Evolutionary conservation across 2,797 vertebrate species (phyloP).

Genomic region (Toxotes lorentzi): DNA sequence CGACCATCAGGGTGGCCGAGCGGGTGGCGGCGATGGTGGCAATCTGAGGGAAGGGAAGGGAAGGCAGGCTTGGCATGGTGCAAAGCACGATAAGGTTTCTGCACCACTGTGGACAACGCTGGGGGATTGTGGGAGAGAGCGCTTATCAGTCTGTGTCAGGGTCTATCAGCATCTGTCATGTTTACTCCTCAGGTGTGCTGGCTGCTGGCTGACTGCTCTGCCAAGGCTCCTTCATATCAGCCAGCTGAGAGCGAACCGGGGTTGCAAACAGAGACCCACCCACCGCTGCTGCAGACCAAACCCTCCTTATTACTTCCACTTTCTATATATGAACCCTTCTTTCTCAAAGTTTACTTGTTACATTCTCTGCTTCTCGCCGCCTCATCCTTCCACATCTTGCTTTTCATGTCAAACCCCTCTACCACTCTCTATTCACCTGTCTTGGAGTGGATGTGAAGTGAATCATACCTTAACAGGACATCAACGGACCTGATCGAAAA

Average conservation of each 20-base stretch:
- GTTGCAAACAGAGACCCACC: slow-evolving; percentile 65
- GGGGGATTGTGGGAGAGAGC: slow-evolving; percentile 58
- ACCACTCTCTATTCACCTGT: slow-evolving; percentile 37
- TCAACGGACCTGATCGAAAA: slow-evolving; percentile 33
- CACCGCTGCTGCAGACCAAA: slow-evolving; percentile 29
- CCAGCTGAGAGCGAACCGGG: slow-evolving; percentile 62
- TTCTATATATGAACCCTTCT: slow-evolving; percentile 32
- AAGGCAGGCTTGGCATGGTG: slow-evolving; percentile 50
- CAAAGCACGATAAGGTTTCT: slow-evolving; percentile 67
- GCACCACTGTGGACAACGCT: slow-evolving; percentile 66
- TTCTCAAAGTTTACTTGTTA: slow-evolving; percentile 43
- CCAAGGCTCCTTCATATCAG: slow-evolving; percentile 72
- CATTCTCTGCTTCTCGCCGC: slow-evolving; percentile 3
- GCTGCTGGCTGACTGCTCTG: slow-evolving; percentile 72
- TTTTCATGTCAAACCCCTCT: slow-evolving; percentile 16
- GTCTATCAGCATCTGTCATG: slow-evolving; percentile 79
- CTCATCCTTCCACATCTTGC: slow-evolving; percentile 29
- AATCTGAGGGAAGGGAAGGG: slow-evolving; percentile 16
- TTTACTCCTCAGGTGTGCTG: slow-evolving; percentile 80
- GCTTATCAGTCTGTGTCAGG: slow-evolving; percentile 78
- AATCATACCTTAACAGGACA: slow-evolving; percentile 40
- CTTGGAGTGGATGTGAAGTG: slow-evolving; percentile 21
- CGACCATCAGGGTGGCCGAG: slow-evolving; percentile 16
- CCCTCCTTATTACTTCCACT: slow-evolving; percentile 17
- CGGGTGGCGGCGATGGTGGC: slow-evolving; percentile 16